Base-by-base conservation (phyloP, 2,113 vertebrate species). In the Boleophthalmus pectinirostris region DNA sequence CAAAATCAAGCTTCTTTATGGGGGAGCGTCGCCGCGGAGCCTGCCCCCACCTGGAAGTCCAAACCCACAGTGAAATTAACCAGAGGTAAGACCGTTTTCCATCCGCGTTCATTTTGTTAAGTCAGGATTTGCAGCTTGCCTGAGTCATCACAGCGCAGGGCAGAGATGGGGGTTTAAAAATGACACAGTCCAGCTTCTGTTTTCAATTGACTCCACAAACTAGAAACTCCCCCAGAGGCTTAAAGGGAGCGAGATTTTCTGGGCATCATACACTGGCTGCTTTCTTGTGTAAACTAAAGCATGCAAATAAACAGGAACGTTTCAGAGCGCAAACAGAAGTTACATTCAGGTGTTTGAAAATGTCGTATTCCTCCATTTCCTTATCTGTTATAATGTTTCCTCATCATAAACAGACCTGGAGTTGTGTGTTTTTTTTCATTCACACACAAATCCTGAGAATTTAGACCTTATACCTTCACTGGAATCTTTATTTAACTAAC, bases 31-130 rank as follows among this genome's bases (percentile, higher is more conserved):
- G 23, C 60, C 35, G 68, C 56, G 20, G 51, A 66, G 66, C 33
- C 9, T 2, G 29, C 25, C 29, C 46, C 16, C 60, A 63, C 63
- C 79, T 72, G 49, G 43, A 81, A 53, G n/a, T 67, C 43, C 46
- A 35, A 10, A 43, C 69, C 53, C 68, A 0, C 5, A 7, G n/a
- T 35, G 56, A 72, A 53, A 46, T 8, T 49, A 72, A 56, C 29
- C 71, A 73, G 74, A 25, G 82, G 91, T 93, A 65, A 90, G 90
- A 85, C 3, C 77, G 21, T 43, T 61, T 79, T 61, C 14, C 2
- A 14, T 24, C 23, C 5, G 9, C 4, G 29, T 29, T 29, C 29
- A 5, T 8, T 16, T 10, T 56, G 7, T 0, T 18, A 33, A 61
- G 25, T 25, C 60, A 60, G 11, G 33, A 21, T 21, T 23, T 38